phyloP scores from a whole-genome alignment of 2,888 invertebrate species.

The Phytoseiulus persimilis region DNA sequence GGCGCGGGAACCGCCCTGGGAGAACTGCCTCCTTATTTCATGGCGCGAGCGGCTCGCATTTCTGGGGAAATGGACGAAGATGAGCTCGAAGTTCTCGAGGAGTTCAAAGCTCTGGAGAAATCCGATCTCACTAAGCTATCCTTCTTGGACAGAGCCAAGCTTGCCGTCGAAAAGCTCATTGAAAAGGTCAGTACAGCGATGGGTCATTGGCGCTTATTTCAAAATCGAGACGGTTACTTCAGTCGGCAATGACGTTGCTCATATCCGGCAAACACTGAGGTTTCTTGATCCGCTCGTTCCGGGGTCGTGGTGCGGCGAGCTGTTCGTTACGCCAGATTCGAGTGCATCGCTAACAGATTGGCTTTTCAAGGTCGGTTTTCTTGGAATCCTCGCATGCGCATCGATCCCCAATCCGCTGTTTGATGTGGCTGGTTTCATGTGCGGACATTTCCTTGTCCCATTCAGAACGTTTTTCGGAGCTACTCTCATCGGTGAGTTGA shows the following conservation, averaged over 20 bases:
- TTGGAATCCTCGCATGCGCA: constrained; percentile 90
- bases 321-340: too few species aligned
- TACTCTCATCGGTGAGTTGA: constrained; percentile 65
- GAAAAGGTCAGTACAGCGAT: neutral
- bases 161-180: constrained; percentile 58
- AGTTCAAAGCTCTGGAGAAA: constrained; percentile 50
- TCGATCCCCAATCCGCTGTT: constrained; percentile 98
- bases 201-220: too few species aligned
- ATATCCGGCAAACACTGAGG: too few species aligned
- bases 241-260: too few species aligned
- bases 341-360: too few species aligned
- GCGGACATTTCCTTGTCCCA: constrained; percentile 95
- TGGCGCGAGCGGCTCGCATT: constrained; percentile 71
- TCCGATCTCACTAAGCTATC: constrained; percentile 49
- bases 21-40: constrained; percentile 97
- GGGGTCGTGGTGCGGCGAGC: too few species aligned
- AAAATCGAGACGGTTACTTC: too few species aligned
- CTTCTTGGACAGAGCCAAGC: constrained; percentile 66
- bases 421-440: constrained; percentile 95
- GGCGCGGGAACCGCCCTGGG: constrained; percentile 87
- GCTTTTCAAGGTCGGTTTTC: constrained; percentile 70
- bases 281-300: too few species aligned
- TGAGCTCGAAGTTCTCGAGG: constrained; percentile 66
- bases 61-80: constrained; percentile 60
- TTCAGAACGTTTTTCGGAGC: constrained; percentile 99